Percentiles rank a stretch among this genome's conserved stretches.
These are phyloP conservation scores for Nesidiocoris tenuis DNA, from an alignment of 2,888 invertebrate genomes.

Conservation along the genomic window DNA sequence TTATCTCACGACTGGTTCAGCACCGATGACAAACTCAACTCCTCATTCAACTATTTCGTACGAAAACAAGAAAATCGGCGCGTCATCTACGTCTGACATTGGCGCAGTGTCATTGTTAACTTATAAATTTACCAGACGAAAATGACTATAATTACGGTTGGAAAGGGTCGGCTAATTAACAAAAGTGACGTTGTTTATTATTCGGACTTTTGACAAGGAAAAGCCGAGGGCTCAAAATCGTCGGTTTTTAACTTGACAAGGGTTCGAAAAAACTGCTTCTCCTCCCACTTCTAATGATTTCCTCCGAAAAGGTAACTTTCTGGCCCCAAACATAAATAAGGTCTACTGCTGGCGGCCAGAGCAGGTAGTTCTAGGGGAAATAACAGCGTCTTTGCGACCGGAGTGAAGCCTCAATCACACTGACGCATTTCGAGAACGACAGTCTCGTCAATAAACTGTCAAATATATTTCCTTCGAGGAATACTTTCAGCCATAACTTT, in stretches of 20 bases:
- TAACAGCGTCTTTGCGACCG: background rate
- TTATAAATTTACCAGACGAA: background rate
- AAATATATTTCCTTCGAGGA: no score
- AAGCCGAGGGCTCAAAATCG: background rate
- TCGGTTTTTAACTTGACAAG: background rate
- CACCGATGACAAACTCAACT: background rate
- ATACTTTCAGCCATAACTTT: no score
- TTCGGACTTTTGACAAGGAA: background rate
- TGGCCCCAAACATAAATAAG: background rate
- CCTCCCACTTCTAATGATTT: background rate
- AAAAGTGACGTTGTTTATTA: background rate
- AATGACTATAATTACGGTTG: background rate
- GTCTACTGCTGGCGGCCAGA: background rate
- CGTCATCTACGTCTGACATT: background rate
- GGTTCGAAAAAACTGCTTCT: background rate
- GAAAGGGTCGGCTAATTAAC: background rate
- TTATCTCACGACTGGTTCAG: no score
- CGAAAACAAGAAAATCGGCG: background rate
- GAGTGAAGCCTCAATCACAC: no score
- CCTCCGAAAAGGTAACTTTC: background rate
- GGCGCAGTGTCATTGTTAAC: background rate
- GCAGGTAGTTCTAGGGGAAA: background rate
- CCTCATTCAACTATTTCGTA: background rate
- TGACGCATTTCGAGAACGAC: no score
- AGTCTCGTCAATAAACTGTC: no score